These are phyloP conservation scores for Paramormyrops hopkinsi DNA, from an alignment of 2,797 vertebrate species.

Conservation along the genomic window DNA sequence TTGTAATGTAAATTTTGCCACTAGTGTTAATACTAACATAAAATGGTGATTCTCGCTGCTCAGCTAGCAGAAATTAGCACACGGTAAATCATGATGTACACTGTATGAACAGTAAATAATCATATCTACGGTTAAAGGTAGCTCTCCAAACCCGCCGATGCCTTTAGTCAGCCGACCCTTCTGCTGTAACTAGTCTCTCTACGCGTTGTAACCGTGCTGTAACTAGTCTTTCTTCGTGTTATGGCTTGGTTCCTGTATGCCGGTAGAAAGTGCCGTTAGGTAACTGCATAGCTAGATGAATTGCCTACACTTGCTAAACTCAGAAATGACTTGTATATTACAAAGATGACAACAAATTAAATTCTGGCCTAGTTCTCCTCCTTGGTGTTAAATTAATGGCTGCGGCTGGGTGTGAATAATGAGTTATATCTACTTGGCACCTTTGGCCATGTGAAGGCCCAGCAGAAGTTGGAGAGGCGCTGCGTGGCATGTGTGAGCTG, in stretches of 20 bases:
- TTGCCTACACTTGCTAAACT: not conserved
- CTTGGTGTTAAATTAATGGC: not conserved
- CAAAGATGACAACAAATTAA: not conserved
- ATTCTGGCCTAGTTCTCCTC: not conserved
- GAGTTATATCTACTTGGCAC: not conserved
- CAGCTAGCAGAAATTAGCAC: not conserved
- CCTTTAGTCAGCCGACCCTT: not conserved
- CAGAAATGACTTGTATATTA: not conserved
- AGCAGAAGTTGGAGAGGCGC: not conserved
- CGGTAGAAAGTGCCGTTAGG: not conserved
- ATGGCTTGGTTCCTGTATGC: not conserved
- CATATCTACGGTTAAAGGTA: not conserved
- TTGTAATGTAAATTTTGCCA: not conserved
- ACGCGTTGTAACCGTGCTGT: not conserved
- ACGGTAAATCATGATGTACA: not conserved
- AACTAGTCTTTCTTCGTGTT: not conserved
- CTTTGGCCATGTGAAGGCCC: no score
- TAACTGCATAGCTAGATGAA: not conserved
- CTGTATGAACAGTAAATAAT: not conserved
- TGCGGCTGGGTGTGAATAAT: not conserved
- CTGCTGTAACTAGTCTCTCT: not conserved
- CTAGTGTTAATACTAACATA: not conserved
- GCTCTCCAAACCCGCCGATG: not conserved
- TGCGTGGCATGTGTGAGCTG: not conserved
- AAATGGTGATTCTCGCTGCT: not conserved